Conservation (phyloP, 2,888 invertebrate species). For the Drosophila subsilvestris region DNA sequence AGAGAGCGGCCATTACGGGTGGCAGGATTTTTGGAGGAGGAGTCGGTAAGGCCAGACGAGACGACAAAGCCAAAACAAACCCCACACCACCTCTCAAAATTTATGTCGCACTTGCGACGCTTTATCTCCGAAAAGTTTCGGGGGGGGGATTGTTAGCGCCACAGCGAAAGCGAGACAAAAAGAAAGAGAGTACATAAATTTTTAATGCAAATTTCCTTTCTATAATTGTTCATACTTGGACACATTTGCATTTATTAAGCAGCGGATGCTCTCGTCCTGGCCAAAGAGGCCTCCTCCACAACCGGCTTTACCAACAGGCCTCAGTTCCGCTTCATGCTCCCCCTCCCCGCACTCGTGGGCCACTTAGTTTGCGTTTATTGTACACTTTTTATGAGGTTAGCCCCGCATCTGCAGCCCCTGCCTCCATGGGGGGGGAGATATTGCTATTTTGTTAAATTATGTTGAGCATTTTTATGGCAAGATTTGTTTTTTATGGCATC, state of each 20-base stretch:
- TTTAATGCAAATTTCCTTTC: slow-evolving; percentile 79
- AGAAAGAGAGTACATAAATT: slow-evolving; percentile 68
- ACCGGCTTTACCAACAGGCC: not conserved
- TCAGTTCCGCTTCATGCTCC: not conserved
- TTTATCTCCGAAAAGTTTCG: slow-evolving; percentile 35
- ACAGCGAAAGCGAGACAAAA: slow-evolving; percentile 11
- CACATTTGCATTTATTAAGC: slow-evolving; percentile 77
- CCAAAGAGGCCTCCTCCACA: slow-evolving; percentile 12
- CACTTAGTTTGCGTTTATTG: slow-evolving; percentile 76
- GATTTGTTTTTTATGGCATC: slow-evolving; percentile 73
- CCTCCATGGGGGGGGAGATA: slow-evolving; percentile 47
- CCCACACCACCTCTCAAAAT: slow-evolving; percentile 26
- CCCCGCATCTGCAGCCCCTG: not conserved
- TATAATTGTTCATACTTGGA: slow-evolving; percentile 77
- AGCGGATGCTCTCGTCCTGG: slow-evolving; percentile 3
- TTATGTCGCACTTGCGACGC: slow-evolving; percentile 65
- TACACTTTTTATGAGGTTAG: slow-evolving; percentile 42
- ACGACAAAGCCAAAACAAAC: not conserved
- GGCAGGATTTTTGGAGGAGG: not conserved
- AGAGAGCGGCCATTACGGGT: slow-evolving; percentile 63
- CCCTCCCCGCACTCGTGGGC: slow-evolving; percentile 4
- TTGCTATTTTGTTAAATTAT: slow-evolving; percentile 77
- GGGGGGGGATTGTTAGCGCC: slow-evolving; percentile 6
- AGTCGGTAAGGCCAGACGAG: not conserved
- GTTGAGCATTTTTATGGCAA: slow-evolving; percentile 74